These are phyloP conservation scores for Piezodorus guildinii DNA, from an alignment of 1,140 invertebrate genomes.

Conservation along the genomic window DNA sequence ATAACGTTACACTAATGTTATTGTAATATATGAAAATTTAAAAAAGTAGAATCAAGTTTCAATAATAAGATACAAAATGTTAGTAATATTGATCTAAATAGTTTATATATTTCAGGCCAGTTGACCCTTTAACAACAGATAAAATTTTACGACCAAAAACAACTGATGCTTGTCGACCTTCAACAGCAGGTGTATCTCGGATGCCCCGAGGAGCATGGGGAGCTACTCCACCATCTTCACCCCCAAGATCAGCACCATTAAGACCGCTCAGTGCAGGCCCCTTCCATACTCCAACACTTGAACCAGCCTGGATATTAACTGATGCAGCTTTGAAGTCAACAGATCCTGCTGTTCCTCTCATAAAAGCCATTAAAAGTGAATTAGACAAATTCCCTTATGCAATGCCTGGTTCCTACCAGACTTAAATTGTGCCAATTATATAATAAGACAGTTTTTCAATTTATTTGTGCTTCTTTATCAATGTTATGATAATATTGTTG, in stretches of 20 bases:
- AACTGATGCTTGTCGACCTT: constrained; percentile 30
- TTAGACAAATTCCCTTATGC: constrained; percentile 37
- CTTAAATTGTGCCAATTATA: constrained; percentile 5
- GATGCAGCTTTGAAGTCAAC: constrained; percentile 38
- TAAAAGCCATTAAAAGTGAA: constrained; percentile 49
- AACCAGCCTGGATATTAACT: constrained; percentile 37
- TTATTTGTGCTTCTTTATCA: no score
- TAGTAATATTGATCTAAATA: not conserved
- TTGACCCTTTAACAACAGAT: constrained; percentile 25
- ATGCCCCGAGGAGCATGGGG: constrained; percentile 40
- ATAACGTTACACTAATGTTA: no score
- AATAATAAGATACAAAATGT: no score
- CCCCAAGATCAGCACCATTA: constrained; percentile 28
- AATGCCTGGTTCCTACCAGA: not conserved
- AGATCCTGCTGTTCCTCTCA: constrained; percentile 51
- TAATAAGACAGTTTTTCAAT: no score
- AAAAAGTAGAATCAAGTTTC: no score
- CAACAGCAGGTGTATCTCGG: constrained; percentile 24
- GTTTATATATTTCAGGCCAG: constrained; percentile 25
- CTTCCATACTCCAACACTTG: constrained; percentile 41
- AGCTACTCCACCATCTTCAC: constrained; percentile 31
- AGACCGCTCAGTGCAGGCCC: constrained; percentile 47
- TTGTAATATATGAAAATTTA: no score
- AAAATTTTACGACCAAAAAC: constrained; percentile 34
- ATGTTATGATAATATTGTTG: no score